phyloP scores from a whole-genome alignment of 23 tunicate species.

The Pegea sp. region DNA sequence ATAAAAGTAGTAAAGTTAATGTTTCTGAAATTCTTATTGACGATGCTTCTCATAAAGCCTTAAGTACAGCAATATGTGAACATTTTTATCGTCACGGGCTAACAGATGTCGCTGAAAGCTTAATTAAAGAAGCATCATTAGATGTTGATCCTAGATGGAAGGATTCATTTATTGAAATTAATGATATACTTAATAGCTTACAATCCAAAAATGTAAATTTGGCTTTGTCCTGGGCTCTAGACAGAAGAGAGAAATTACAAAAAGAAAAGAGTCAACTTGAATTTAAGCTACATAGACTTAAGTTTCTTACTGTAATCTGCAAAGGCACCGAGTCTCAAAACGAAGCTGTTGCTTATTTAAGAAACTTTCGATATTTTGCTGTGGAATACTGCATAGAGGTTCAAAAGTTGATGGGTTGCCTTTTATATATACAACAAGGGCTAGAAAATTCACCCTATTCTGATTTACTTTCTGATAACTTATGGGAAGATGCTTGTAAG shows the following conservation, averaged over 20 bases:
- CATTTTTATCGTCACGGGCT: constrained; percentile 68
- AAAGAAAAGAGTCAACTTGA: constrained; percentile 27
- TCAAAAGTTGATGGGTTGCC: constrained; percentile 75
- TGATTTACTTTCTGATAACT: constrained; percentile 17
- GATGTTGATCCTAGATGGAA: constrained; percentile 52
- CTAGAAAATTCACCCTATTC: constrained; percentile 60
- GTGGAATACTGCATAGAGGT: constrained; percentile 39
- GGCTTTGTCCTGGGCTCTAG: constrained; percentile 52
- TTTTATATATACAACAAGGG: constrained; percentile 46
- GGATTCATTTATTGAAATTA: constrained; percentile 51
- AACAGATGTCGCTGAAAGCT: constrained; percentile 33
- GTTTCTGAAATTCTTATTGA: constrained; percentile 37
- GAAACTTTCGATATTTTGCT: constrained; percentile 42
- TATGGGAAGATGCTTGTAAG: constrained; percentile 45
- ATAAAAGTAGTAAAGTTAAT: constrained; percentile 37
- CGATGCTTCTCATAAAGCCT: constrained; percentile 30
- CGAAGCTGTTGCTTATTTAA: constrained; percentile 36
- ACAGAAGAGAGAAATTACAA: constrained; percentile 15
- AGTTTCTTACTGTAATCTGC: constrained; percentile 9
- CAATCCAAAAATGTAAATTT: constrained; percentile 22
- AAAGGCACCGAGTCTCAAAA: constrained; percentile 4
- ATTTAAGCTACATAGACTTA: constrained; percentile 53
- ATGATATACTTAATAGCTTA: constrained; percentile 40
- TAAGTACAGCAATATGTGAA: constrained; percentile 70
- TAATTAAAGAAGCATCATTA: constrained; percentile 30